Percentiles rank a stretch among this genome's conserved stretches.
These are phyloP conservation scores for Chrysodeixis includens DNA, from an alignment of 2,888 invertebrate genomes.

Conservation along the genomic window DNA sequence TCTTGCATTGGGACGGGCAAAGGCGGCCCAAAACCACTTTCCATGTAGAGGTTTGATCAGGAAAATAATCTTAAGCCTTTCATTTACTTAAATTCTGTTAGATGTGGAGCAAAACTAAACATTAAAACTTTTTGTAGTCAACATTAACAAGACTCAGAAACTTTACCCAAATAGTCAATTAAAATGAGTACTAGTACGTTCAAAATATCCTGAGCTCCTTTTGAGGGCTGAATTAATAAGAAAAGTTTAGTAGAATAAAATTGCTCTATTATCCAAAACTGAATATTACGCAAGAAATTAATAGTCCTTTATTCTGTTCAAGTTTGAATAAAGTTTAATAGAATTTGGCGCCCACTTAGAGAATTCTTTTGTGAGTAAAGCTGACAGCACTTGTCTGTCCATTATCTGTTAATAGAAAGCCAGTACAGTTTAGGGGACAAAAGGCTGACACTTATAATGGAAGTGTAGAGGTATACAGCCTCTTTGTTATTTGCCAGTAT, in stretches of 20 bases:
- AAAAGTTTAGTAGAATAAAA: background rate
- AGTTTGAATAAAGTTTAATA: constrained; percentile 2
- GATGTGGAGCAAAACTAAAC: too few species aligned
- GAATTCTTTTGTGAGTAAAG: background rate
- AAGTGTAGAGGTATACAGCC: constrained; percentile 3
- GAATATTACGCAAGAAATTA: background rate
- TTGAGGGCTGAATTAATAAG: too few species aligned
- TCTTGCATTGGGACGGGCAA: too few species aligned
- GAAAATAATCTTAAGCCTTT: too few species aligned
- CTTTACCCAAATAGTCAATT: too few species aligned
- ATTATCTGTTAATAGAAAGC: constrained; percentile 5
- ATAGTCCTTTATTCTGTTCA: background rate
- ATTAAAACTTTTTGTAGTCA: too few species aligned
- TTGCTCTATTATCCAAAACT: background rate
- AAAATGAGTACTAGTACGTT: too few species aligned
- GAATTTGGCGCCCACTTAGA: background rate
- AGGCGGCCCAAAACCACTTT: too few species aligned
- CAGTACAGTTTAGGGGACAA: constrained; percentile 1
- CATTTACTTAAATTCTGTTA: too few species aligned
- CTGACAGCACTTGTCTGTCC: background rate
- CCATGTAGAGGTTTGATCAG: too few species aligned
- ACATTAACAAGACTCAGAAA: too few species aligned
- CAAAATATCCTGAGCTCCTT: background rate
- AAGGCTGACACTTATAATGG: constrained; percentile 11
- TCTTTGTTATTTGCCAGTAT: constrained; percentile 8